Percentiles rank a stretch among this genome's conserved stretches.
Evolutionary conservation across 2,797 vertebrate genomes (phyloP).

Genomic region (Micromesistius poutassou): DNA sequence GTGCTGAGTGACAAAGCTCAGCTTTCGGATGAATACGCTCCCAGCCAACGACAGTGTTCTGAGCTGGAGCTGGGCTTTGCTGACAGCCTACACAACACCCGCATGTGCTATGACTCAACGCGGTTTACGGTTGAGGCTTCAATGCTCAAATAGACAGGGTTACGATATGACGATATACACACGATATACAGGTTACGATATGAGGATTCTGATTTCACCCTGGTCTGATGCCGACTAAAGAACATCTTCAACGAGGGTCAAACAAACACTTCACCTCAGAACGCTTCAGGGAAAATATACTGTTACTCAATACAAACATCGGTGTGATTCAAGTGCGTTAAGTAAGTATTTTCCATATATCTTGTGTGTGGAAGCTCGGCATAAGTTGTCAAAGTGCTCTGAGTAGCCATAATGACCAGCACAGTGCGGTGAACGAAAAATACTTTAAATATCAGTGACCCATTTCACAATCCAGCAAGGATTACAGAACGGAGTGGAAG

Average conservation of each 20-base stretch:
- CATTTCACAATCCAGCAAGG: neutral
- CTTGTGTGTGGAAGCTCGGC: neutral
- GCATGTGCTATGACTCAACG: neutral
- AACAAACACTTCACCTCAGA: neutral
- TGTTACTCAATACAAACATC: neutral
- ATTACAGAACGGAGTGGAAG: neutral
- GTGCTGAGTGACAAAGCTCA: neutral
- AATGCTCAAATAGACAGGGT: neutral
- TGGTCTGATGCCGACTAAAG: neutral
- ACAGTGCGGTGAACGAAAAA: neutral
- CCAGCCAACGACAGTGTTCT: neutral
- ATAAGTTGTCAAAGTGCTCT: neutral
- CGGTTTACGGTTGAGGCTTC: neutral
- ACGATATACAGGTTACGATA: too few species aligned
- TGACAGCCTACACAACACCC: neutral
- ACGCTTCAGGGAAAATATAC: neutral
- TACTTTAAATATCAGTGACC: neutral
- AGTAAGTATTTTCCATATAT: neutral
- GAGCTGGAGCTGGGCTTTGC: too few species aligned
- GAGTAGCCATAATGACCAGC: neutral
- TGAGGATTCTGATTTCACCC: neutral
- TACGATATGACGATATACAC: too few species aligned
- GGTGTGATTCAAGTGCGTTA: neutral
- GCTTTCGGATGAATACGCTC: neutral
- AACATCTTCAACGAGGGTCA: neutral